Percentiles rank a stretch among this genome's conserved stretches.
Evolutionary conservation across 2,113 vertebrate genomes (phyloP).

Genomic region (Solenodon paradoxus): DNA sequence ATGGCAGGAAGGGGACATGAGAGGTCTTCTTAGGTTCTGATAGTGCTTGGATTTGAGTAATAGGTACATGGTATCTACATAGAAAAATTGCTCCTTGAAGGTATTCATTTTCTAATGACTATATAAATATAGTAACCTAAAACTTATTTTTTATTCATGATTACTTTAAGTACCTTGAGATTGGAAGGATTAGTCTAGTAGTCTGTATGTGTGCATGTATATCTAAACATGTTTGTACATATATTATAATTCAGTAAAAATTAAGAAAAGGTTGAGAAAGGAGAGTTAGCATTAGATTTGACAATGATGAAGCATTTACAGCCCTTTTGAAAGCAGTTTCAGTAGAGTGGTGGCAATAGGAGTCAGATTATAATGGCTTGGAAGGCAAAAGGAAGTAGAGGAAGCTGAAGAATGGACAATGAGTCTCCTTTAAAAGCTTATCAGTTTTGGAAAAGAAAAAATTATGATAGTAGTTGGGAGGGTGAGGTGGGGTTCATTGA

Average conservation of each 20-base stretch:
- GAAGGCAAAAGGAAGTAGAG: background rate
- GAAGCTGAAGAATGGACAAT: background rate
- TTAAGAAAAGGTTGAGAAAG: background rate
- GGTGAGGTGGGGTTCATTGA: background rate
- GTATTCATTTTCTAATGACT: background rate
- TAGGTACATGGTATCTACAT: background rate
- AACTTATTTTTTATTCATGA: background rate
- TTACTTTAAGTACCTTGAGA: background rate
- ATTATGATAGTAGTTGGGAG: background rate
- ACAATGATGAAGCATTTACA: background rate
- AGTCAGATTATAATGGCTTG: background rate
- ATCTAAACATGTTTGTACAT: background rate
- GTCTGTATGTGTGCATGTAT: background rate
- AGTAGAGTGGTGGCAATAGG: background rate
- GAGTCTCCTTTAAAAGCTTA: background rate
- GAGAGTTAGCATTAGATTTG: background rate
- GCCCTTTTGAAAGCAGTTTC: background rate
- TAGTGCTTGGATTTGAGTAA: background rate
- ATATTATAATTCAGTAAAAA: background rate
- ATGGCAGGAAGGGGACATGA: background rate
- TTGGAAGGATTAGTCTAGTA: background rate
- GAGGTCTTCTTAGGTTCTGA: background rate
- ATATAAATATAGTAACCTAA: background rate
- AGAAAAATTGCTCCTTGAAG: background rate
- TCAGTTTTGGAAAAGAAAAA: background rate